Percentiles rank a stretch among this genome's conserved stretches.
Conservation (phyloP, 2,113 vertebrate genomes). For the Calidris pygmaea region DNA sequence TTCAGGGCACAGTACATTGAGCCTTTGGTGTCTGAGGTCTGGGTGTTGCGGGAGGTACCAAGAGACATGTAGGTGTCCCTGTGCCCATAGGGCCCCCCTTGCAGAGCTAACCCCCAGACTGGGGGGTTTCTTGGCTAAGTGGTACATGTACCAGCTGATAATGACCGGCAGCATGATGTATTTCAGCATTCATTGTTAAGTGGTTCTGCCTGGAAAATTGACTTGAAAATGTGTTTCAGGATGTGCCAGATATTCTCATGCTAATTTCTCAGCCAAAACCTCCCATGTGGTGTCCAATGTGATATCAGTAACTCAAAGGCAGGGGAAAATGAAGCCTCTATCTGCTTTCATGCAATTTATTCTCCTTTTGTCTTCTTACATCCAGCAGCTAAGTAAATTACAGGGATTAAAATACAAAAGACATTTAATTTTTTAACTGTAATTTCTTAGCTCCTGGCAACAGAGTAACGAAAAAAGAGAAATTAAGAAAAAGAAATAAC, state of each 20-base stretch:
- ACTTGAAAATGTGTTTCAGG: constrained; percentile 58
- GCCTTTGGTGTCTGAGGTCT: too few species aligned
- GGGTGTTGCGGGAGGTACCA: background rate
- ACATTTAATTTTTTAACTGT: constrained; percentile 53
- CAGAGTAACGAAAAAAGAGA: background rate
- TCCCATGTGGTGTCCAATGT: constrained; percentile 54
- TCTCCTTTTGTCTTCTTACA: constrained; percentile 46
- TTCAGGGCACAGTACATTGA: accelerated
- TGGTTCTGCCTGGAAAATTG: constrained; percentile 57
- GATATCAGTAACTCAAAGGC: constrained; percentile 43
- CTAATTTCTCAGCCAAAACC: constrained; percentile 62
- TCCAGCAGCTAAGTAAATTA: constrained; percentile 55
- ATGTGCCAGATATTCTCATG: constrained; percentile 56
- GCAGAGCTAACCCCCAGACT: background rate
- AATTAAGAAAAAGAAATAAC: background rate
- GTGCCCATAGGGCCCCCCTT: background rate
- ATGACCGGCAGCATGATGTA: constrained; percentile 15
- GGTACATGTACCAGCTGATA: constrained; percentile 19
- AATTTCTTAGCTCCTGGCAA: constrained; percentile 30
- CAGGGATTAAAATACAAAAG: constrained; percentile 49
- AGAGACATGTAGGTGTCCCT: background rate
- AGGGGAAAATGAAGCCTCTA: constrained; percentile 38
- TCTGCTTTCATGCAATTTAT: constrained; percentile 54
- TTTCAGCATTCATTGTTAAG: constrained; percentile 58
- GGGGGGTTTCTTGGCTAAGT: background rate